Base-by-base conservation (phyloP, 2,888 invertebrate species). In the Pyrochroa serraticornis region DNA sequence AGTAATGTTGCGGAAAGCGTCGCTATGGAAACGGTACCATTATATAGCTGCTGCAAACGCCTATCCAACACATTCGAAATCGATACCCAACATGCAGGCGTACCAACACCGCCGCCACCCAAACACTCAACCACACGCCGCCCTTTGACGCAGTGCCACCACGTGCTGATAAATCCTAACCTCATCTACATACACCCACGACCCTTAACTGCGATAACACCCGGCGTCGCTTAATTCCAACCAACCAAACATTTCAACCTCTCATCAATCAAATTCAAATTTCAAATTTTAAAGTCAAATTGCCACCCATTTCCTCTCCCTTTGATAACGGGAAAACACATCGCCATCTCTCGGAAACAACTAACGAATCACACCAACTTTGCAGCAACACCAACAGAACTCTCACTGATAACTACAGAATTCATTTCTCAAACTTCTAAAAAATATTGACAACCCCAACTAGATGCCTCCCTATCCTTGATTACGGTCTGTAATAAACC, bases 1-100 rank as follows among this genome's bases (percentile, higher is more conserved):
- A 75, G 72, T 71, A 74, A 75, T 75, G 77, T 78, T 78, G 77
- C 79, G 77, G 77, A 78, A 75, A 75, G 69, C 71, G 75, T 77
- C 65, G 62, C 72, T 70, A 77, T 77, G 70, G 71, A 65, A 65
- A 79, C 77, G 63, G 66, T 70, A 63, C 67, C 65, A 69, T 68
- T 73, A 68, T 72, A 69, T 61, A 66, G 64, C 60, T 69, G 58
- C 65, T 67, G 69, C 65, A 64, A 70, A 67, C 67, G 61, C 65
- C 62, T 62, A 54, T 49, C 58, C 54, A 58, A 51, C 62, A 58
- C 54, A 58, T 46, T 65, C 43, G 51, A 62, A 64, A 69, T 69
- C 69, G 64, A 69, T 69, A 69, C 56, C 57, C 51, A 47, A 56
- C 52, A 39, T 44, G 38, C 60, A 60, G 58, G 60, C 54, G 12